Evolutionary conservation across 2,113 vertebrate species (phyloP).

Genomic region (Lampris megalopsis): DNA sequence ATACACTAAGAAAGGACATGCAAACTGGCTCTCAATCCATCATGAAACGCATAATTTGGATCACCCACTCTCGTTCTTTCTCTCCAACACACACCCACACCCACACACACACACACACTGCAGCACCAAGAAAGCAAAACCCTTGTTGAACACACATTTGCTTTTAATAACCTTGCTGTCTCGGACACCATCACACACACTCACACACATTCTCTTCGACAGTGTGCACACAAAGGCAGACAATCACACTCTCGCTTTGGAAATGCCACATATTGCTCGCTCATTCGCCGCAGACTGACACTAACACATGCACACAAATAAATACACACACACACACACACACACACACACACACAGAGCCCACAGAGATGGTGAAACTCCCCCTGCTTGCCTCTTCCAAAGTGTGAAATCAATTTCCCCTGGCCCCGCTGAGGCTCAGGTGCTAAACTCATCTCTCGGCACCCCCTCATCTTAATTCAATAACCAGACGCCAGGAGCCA

Average conservation of each 20-base stretch:
- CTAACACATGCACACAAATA: conserved; percentile 38
- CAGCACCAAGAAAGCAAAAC: too few species aligned
- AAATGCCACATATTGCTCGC: not conserved
- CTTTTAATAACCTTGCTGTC: too few species aligned
- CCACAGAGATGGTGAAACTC: conserved; percentile 42
- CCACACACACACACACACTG: conserved; percentile 21
- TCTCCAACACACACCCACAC: conserved; percentile 45
- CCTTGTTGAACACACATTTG: too few species aligned
- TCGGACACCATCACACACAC: too few species aligned
- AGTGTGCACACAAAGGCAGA: too few species aligned
- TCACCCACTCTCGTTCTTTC: conserved; percentile 26
- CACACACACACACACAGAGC: conserved; percentile 28
- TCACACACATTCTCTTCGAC: too few species aligned
- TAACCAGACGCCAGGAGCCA: conserved; percentile 65
- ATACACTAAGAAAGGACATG: conserved; percentile 14
- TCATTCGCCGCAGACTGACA: conserved; percentile 27
- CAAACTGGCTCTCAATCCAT: conserved; percentile 10
- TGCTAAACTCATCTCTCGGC: conserved; percentile 81
- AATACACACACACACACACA: conserved; percentile 34
- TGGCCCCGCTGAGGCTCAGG: conserved; percentile 64
- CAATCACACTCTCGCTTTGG: not conserved
- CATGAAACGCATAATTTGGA: conserved; percentile 26
- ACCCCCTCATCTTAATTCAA: conserved; percentile 79
- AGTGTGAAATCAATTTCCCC: conserved; percentile 81
- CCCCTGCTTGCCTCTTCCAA: conserved; percentile 58